A percentile compares a stretch with the other conserved stretches of the same genome.
These are phyloP conservation scores for Pseudotriccus pelzelni DNA, from an alignment of 2,797 vertebrate species.

Conservation along the genomic window DNA sequence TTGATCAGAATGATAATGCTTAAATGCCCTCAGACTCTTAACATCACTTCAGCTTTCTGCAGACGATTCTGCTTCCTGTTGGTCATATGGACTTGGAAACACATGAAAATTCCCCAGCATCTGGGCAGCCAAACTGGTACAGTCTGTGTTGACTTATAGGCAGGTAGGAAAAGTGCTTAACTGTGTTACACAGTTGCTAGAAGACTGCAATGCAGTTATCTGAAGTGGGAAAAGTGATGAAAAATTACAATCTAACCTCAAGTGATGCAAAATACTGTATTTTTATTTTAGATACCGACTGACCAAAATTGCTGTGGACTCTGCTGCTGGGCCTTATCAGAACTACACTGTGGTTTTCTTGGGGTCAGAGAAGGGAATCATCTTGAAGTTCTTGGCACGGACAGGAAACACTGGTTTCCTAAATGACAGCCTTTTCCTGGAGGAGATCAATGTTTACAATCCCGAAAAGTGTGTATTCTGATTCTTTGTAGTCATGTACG, in stretches of 20 bases:
- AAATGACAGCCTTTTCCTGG: slow-evolving; percentile 96
- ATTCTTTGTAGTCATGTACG: slow-evolving; percentile 3
- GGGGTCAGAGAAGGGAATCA: slow-evolving; percentile 96
- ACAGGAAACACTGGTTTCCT: slow-evolving; percentile 90
- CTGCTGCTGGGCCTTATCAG: slow-evolving; percentile 86
- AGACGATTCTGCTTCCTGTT: neutral
- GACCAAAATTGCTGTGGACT: slow-evolving; percentile 95
- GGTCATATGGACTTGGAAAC: neutral
- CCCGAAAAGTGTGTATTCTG: slow-evolving; percentile 89
- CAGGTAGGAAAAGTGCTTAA: neutral
- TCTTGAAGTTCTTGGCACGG: slow-evolving; percentile 95
- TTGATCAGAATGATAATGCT: neutral
- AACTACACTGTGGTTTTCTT: slow-evolving; percentile 97
- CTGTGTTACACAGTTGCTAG: slow-evolving; percentile 6
- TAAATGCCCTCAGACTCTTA: slow-evolving; percentile 9
- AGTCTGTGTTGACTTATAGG: neutral
- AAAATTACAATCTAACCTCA: neutral
- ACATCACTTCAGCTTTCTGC: neutral
- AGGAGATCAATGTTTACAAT: slow-evolving; percentile 97
- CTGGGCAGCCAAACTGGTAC: neutral
- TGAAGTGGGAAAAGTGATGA: slow-evolving; percentile 19
- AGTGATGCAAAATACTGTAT: slow-evolving; percentile 12
- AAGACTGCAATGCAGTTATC: neutral
- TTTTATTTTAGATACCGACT: slow-evolving; percentile 89
- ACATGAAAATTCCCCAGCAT: neutral